phyloP scores from a whole-genome alignment of 2,113 vertebrate genomes.

The Pterocles orientalis region DNA sequence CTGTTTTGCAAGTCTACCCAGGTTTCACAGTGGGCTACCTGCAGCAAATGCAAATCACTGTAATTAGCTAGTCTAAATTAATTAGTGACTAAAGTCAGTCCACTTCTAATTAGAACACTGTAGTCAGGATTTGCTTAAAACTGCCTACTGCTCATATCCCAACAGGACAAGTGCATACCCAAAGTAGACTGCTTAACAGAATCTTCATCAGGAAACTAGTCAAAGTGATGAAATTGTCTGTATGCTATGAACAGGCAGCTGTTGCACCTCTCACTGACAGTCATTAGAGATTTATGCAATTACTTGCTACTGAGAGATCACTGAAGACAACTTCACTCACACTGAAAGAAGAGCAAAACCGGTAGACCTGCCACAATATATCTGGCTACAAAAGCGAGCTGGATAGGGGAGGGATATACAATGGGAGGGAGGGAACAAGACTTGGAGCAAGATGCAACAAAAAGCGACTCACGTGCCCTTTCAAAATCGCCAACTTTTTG shows the following conservation, averaged over 20 bases:
- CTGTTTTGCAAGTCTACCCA: not conserved
- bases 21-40: not conserved
- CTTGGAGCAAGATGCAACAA: slow-evolving; percentile 35
- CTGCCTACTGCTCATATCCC: not conserved
- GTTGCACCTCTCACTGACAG: not conserved
- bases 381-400: not conserved
- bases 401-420: not conserved
- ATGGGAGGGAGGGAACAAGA: not conserved
- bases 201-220: not conserved
- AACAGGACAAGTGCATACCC: not conserved
- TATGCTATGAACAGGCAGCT: not conserved
- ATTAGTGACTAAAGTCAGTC: not conserved
- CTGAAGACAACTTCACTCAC: not conserved
- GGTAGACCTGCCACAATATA: not conserved
- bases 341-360: not conserved
- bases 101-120: slow-evolving; percentile 25
- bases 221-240: not conserved
- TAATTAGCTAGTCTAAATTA: slow-evolving; percentile 27
- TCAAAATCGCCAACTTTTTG: slow-evolving; percentile 88
- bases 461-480: slow-evolving; percentile 86
- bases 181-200: not conserved
- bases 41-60: not conserved
- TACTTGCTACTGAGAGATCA: not conserved
- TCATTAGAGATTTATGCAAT: not conserved
- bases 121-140: slow-evolving; percentile 5